Conservation (phyloP, 1,140 invertebrate genomes). For the Ephestia elutella region DNA sequence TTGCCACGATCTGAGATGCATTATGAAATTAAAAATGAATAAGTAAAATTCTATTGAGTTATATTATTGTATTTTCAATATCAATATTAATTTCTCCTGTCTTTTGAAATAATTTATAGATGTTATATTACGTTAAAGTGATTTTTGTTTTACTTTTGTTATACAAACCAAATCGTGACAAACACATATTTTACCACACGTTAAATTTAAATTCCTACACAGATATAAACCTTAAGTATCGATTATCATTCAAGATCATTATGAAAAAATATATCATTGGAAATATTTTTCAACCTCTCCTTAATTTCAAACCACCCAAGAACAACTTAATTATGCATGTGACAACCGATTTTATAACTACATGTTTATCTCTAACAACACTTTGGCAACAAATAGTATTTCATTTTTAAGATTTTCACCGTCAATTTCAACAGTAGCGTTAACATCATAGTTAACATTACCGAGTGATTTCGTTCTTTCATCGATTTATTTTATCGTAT, state of each 20-base stretch:
- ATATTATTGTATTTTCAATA: no score
- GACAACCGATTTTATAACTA: constrained; percentile 73
- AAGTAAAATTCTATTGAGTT: no score
- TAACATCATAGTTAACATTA: constrained; percentile 63
- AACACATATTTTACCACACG: constrained; percentile 62
- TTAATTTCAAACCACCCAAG: constrained; percentile 69
- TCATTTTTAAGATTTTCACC: constrained; percentile 42
- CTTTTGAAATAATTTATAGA: background rate
- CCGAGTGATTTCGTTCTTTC: constrained; percentile 42
- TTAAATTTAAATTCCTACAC: constrained; percentile 71
- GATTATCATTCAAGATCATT: constrained; percentile 70
- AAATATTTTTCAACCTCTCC: constrained; percentile 72
- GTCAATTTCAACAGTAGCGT: constrained; percentile 63
- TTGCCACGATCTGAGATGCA: constrained; percentile 46
- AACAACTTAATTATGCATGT: constrained; percentile 72
- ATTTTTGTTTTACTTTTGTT: background rate
- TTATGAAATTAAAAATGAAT: constrained; percentile 1
- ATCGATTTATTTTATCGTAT: constrained; percentile 46
- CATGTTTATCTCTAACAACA: constrained; percentile 71
- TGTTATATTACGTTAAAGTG: background rate
- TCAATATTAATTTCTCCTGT: no score
- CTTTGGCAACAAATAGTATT: constrained; percentile 74
- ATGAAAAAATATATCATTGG: constrained; percentile 75
- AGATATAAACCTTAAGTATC: constrained; percentile 73
- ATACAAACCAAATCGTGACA: constrained; percentile 47